Conservation (phyloP, 2,113 vertebrate genomes). For the Apteryx owenii region DNA sequence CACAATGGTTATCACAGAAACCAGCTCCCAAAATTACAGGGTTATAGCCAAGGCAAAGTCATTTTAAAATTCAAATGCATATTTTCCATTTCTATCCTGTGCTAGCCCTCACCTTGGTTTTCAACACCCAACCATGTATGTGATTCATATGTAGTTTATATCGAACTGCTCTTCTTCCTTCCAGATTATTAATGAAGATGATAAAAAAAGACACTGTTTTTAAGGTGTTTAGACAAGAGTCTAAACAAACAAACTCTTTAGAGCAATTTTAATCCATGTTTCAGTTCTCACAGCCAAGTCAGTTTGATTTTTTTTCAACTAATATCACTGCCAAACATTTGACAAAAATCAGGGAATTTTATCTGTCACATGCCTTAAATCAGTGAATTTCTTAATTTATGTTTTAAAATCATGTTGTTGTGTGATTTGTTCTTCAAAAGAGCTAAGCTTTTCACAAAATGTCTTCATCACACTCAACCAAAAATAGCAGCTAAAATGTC, state of each 20-base stretch:
- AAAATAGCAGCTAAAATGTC: background rate
- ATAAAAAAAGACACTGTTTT: background rate
- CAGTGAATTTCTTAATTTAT: background rate
- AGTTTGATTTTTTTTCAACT: background rate
- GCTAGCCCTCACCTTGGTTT: background rate
- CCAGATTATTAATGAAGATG: background rate
- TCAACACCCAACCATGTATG: background rate
- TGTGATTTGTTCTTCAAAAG: background rate
- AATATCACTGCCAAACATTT: background rate
- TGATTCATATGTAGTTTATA: background rate
- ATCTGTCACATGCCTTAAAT: background rate
- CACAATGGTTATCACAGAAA: background rate
- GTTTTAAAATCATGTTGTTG: background rate
- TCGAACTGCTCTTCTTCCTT: background rate
- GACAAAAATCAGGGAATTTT: background rate
- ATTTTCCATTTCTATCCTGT: background rate
- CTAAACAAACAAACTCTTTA: background rate
- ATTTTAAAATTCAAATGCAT: background rate
- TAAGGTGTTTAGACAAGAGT: no score
- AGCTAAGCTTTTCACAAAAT: background rate
- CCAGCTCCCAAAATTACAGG: background rate
- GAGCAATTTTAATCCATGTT: background rate
- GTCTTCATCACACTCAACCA: background rate
- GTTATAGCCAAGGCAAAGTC: background rate
- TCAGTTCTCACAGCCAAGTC: background rate